A percentile compares a stretch with the other conserved stretches of the same genome.
Evolutionary conservation across 2,113 vertebrate species (phyloP).

Genomic region (Stigmatopora argus): DNA sequence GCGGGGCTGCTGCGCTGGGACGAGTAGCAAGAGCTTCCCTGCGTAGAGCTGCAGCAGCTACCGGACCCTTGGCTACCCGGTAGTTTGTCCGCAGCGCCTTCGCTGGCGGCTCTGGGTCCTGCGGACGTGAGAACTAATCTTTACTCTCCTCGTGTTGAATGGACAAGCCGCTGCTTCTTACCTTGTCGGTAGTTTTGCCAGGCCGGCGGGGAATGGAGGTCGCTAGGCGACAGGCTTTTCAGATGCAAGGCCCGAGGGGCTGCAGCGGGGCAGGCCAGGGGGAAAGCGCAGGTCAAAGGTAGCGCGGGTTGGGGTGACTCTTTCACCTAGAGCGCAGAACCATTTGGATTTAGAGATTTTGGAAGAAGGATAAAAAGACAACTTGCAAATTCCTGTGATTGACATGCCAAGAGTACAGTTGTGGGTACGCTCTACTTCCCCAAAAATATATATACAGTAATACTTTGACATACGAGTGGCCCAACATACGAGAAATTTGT

Average conservation of each 20-base stretch:
- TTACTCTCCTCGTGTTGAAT: background rate
- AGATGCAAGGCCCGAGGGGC: conserved; percentile 41
- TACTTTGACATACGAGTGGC: no score
- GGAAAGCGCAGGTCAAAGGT: conserved; percentile 55
- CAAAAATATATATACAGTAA: no score
- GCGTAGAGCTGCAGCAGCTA: conserved; percentile 44
- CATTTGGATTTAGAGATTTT: conserved; percentile 37
- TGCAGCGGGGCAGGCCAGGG: conserved; percentile 34
- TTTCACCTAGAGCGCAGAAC: conserved; percentile 71
- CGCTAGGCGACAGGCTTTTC: conserved; percentile 30
- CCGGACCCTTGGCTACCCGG: conserved; percentile 29
- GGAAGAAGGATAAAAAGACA: conserved; percentile 30
- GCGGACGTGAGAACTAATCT: background rate
- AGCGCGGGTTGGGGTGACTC: conserved; percentile 48
- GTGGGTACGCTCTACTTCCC: no score
- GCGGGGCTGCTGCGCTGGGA: conserved; percentile 49
- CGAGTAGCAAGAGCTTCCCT: conserved; percentile 51
- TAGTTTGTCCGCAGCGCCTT: conserved; percentile 41
- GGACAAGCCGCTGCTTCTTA: background rate
- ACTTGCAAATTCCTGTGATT: conserved; percentile 7
- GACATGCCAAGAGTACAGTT: background rate
- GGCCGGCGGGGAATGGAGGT: conserved; percentile 21
- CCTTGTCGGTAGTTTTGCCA: conserved; percentile 44
- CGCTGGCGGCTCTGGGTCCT: conserved; percentile 33
- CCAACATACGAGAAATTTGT: no score